phyloP scores from a whole-genome alignment of 1,140 invertebrate species.

The Pogonomyrmex californicus region DNA sequence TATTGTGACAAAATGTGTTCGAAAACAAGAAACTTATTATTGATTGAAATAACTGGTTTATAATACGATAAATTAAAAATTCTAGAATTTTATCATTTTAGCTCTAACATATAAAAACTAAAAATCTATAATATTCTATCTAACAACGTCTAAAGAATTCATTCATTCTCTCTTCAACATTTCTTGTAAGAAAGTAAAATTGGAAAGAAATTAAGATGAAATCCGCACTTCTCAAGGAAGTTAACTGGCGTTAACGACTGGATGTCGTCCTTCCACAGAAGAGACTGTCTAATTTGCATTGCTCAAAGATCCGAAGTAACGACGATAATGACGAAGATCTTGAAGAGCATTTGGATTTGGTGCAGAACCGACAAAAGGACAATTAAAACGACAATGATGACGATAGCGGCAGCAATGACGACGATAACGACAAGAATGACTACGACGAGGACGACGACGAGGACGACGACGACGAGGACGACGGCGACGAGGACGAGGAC shows the following conservation, averaged over 20 bases:
- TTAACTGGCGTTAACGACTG: conserved; percentile 39
- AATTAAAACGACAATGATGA: conserved; percentile 39
- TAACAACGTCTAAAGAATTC: neutral
- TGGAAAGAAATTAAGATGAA: conserved; percentile 32
- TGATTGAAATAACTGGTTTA: neutral
- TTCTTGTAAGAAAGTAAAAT: neutral
- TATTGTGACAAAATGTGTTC: neutral
- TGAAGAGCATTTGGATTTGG: conserved; percentile 28
- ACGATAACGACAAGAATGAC: conserved; percentile 39
- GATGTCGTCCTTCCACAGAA: conserved; percentile 29
- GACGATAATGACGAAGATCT: conserved; percentile 9
- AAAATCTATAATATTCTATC: neutral
- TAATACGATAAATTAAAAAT: neutral
- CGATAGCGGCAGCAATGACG: conserved; percentile 5
- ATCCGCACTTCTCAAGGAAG: neutral
- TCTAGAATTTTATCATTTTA: neutral
- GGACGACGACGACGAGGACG: conserved; percentile 67
- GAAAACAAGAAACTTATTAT: neutral
- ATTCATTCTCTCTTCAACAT: neutral
- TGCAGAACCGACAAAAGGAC: conserved; percentile 11
- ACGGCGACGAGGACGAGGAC: conserved; percentile 72
- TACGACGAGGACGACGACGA: conserved; percentile 57
- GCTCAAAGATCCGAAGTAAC: conserved; percentile 41
- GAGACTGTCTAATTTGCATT: conserved; percentile 52
- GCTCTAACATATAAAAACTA: neutral